phyloP scores from a whole-genome alignment of 2,113 vertebrate genomes.

The Leptobrachium leishanense region DNA sequence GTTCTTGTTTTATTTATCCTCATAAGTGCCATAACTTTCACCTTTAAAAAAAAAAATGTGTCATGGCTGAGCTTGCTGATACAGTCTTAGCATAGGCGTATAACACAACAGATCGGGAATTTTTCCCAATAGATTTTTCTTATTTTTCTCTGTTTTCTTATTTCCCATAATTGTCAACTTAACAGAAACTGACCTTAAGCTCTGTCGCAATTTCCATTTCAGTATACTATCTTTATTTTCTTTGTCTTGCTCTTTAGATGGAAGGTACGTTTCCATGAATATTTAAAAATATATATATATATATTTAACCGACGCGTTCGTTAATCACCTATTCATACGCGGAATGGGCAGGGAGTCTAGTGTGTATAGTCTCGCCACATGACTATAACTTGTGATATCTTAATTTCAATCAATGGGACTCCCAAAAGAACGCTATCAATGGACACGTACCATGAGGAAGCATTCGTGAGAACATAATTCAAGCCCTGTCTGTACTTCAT shows the following conservation, averaged over 20 bases:
- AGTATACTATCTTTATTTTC: background rate
- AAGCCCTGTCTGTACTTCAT: conserved; percentile 24
- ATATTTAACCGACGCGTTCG: background rate
- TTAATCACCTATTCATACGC: background rate
- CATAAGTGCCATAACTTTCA: no score
- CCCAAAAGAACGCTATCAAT: conserved; percentile 7
- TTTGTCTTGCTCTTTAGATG: background rate
- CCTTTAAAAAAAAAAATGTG: background rate
- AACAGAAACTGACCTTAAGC: no score
- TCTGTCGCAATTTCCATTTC: conserved; percentile 8
- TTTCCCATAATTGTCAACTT: no score
- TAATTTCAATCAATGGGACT: conserved; percentile 6
- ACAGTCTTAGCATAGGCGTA: no score
- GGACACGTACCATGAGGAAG: conserved; percentile 7
- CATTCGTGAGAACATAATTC: conserved; percentile 27
- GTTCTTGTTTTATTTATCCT: no score
- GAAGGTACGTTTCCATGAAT: background rate
- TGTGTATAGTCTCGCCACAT: background rate
- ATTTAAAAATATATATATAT: background rate
- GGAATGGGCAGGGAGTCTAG: background rate
- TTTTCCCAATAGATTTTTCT: no score
- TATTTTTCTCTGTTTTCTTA: no score
- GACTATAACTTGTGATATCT: background rate
- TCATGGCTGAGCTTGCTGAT: no score
- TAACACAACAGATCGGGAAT: no score